Evolutionary conservation across 2,113 vertebrate genomes (phyloP).

Genomic region (Melierax canorus): DNA sequence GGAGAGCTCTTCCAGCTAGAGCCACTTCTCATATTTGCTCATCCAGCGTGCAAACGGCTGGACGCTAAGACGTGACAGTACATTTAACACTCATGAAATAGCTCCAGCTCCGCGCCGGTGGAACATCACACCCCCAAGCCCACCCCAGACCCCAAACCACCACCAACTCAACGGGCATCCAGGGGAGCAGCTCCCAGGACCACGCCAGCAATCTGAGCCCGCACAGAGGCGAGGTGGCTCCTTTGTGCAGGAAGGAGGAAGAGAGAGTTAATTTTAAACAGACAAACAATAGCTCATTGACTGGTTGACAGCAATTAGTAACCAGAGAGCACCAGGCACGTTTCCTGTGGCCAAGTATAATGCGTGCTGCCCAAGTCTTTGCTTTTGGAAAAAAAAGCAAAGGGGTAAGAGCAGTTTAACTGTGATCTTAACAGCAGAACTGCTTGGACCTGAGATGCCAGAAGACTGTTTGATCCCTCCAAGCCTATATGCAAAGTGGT

Average conservation of each 20-base stretch:
- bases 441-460: background rate
- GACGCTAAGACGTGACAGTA: background rate
- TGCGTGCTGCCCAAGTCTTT: rapidly evolving
- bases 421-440: background rate
- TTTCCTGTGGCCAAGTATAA: background rate
- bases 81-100: background rate
- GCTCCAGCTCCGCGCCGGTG: background rate
- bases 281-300: slow-evolving; percentile 48
- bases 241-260: background rate
- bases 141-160: background rate
- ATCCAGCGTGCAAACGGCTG: background rate
- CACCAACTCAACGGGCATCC: background rate
- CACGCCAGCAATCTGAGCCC: background rate
- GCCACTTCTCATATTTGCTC: background rate
- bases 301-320: slow-evolving; percentile 39
- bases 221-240: background rate
- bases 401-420: background rate
- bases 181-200: background rate
- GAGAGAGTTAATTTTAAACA: slow-evolving; percentile 59
- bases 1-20: background rate
- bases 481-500: background rate
- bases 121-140: background rate
- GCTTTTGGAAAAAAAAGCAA: background rate
- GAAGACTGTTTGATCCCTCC: background rate
- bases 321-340: background rate